Conservation (phyloP, 1,140 invertebrate species). For the Nasonia vitripennis region DNA sequence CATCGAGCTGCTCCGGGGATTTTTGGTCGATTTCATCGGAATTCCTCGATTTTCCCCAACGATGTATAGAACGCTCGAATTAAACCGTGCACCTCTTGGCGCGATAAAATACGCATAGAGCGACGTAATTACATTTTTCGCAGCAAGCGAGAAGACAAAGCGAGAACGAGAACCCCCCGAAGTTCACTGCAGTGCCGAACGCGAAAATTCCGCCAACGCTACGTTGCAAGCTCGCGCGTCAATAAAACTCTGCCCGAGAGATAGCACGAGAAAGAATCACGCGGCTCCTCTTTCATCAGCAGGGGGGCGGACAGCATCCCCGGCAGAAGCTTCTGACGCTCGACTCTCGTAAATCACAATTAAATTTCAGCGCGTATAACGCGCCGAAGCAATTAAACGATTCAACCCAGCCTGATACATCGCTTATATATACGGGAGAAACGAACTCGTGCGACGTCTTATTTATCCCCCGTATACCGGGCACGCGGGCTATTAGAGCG, state of each 20-base stretch:
- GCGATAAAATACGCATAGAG: no score
- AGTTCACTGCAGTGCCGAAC: neutral
- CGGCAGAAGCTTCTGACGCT: no score
- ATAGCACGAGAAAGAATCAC: neutral
- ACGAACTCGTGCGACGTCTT: neutral
- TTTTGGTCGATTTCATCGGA: no score
- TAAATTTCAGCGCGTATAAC: neutral
- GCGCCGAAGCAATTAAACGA: neutral
- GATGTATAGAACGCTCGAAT: no score
- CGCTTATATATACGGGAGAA: neutral
- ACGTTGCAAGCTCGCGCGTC: neutral
- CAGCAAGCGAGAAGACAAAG: no score
- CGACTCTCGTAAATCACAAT: conserved; percentile 17
- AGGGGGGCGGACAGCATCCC: no score
- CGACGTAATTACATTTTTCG: neutral
- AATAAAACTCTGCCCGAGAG: neutral
- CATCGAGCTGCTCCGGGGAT: neutral
- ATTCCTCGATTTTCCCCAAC: no score
- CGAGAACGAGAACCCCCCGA: no score
- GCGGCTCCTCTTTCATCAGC: neutral
- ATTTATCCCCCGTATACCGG: neutral
- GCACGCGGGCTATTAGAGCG: neutral
- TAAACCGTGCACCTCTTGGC: no score
- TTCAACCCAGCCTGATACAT: neutral
- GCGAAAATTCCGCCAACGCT: neutral